Base-by-base conservation (phyloP, 2,797 vertebrate species). In the Molossus molossus region DNA sequence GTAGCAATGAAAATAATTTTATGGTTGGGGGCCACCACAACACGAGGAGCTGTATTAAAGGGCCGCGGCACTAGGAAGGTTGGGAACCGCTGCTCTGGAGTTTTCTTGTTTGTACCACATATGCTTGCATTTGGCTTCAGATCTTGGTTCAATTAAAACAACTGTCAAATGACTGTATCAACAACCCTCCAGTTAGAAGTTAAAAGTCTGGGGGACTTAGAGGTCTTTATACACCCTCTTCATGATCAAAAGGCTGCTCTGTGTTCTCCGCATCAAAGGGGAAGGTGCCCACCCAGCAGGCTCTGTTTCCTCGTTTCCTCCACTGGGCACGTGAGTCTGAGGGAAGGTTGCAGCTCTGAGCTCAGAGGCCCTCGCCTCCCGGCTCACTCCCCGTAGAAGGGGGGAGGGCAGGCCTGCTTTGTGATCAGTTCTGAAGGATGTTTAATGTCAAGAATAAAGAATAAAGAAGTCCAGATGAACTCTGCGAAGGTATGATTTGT, bases 381-480 rank as follows among this genome's bases (percentile, higher is more conserved):
- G 40, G 48, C 79, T 60, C 58, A 62, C 40, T 62, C 33, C 33
- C 33, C 33, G 33, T 33, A 81, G 25, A 40, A 82, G 91, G 17
- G 1, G 14, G 10, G 21, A 37, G 53, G 67, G 45, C 0, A 48
- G 21, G 33, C 79, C 88, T 69, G 62, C 58, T 94, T 87, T 7
- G 14, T 48, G 18, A 1, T 82, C 69, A 60, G 0, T 55, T 29
- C 45, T 62, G 48, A 75, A 82, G 40, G 33, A 57, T 84, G 72
- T 94, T 93, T 94, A 94, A 73, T 88, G 77, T 87, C 88, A 90
- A 57, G 92, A 81, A 73, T 90, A 84, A 90, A 57, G 92, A 81
- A 73, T 90, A 84, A 94, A 92, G 80, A 92, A 90, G 60, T 80
- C 86, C 80, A 40, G 55, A 58, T 72, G 95, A 95, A 53, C 65